phyloP scores from a whole-genome alignment of 2,797 vertebrate species.

The Melopsittacus undulatus region DNA sequence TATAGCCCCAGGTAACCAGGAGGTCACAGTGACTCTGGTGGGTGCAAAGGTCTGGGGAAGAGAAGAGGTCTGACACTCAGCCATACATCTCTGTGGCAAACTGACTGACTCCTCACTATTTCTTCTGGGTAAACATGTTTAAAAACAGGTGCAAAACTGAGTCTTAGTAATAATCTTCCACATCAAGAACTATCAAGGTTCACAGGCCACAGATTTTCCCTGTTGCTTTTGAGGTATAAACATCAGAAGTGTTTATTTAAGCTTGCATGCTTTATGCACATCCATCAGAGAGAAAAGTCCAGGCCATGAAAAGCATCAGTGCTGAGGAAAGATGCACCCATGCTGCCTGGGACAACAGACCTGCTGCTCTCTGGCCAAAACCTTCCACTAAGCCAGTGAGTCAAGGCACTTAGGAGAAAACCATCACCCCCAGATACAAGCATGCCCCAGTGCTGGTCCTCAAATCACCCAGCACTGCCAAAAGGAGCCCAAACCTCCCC shows the following conservation, averaged over 20 bases:
- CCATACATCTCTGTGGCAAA: not conserved
- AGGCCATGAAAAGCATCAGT: not conserved
- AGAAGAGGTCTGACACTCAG: not conserved
- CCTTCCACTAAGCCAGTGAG: not conserved
- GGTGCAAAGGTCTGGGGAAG: not conserved
- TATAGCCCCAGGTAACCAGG: not conserved
- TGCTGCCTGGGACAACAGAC: not conserved
- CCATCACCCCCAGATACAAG: not conserved
- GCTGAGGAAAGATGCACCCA: not conserved
- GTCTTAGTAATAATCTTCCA: not conserved
- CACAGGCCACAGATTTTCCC: not conserved
- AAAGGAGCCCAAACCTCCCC: not conserved
- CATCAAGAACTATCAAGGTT: not conserved
- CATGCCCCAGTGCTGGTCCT: accelerated
- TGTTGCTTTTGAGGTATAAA: not conserved
- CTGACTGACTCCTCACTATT: not conserved
- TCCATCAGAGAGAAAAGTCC: not conserved
- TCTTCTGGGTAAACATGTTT: not conserved
- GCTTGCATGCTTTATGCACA: not conserved
- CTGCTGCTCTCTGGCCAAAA: not conserved
- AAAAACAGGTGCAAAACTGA: constrained; percentile 13
- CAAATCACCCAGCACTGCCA: not conserved
- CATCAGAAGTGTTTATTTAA: not conserved
- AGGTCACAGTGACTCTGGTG: not conserved
- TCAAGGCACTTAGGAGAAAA: not conserved